Evolutionary conservation across 30 jellyfish, hydroid and myxozoan species (phyloP), one percentile per base, ranked within the genome.

Genomic region (Haliclystus octoradiatus): DNA sequence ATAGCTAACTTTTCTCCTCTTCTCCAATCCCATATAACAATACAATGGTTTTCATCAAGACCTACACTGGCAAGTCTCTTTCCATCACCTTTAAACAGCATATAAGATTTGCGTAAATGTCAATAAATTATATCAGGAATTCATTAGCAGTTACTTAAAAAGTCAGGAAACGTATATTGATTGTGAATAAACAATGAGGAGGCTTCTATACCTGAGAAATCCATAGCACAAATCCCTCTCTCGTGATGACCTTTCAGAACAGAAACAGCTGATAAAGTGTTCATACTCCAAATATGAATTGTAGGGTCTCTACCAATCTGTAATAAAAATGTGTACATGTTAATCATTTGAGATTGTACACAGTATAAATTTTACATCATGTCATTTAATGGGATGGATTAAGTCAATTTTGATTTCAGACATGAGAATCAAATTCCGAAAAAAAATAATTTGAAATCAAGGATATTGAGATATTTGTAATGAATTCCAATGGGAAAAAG

Each of bases 1-100:
- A 84, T 86, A 0, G 96, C 92, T 19, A 86, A 80, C 68, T 86
- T 86, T 50, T 86, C 96, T 4, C 96, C 96, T 57, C 88, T 74
- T 50, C 87, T 80, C 96, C 96, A 86, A 63, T 86, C 96, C 96
- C 96, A 86, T 26, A 86, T 75, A 22, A 86, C 94, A 31, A 86
- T 49, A 34, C 92, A 78, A 51, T 86, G 96, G 35, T 86, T 75
- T 25, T 78, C 92, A 63, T 86, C 96, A 40, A 86, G 77, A 14
- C 96, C 96, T 23, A 86, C 93, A 69, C 96, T 86, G 40, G 88
- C 96, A 15, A 86, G 78, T 51, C 61, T 74, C 63, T 79, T 86
- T 1, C 96, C 96, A 76, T 86, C 96, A 72, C 94, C 96, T 86
- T 47, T 9, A 68, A 53, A 3, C 2, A n/a, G 34, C 26, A 31